Base-by-base conservation (phyloP, 92 coral and sea anemone species). In the Epizoanthus rinbou region DNA sequence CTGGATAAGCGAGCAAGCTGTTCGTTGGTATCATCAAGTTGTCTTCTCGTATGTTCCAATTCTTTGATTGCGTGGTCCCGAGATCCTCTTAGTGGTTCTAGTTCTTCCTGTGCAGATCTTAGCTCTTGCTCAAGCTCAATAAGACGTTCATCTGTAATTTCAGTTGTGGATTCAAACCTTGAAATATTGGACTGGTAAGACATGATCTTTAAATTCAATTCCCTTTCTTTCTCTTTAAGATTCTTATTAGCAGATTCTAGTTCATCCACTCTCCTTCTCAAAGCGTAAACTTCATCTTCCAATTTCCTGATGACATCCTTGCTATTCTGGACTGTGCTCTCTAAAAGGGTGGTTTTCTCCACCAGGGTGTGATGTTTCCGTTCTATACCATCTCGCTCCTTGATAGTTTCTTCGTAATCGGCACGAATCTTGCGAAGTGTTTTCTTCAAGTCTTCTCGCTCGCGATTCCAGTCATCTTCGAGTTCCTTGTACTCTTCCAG, bases 111-210 rank as follows among this genome's bases (percentile, higher is more conserved):
- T 64, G 89, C 87, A 9, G 92, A 82, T 57, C 50, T 62, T 64
- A 91, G 81, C 35, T 93, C 98, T 71, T 91, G 94, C 75, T 93
- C 95, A 52, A 93, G 74, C 67, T 91, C 98, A 80, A 93, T 80
- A 35, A 93, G 79, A 39, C 95, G 85, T 70, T 93, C 98, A 74
- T 84, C 90, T 82, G 88, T 86, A 50, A 91, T 83, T 57, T 93
- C 95, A 74, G 86, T 86, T 15, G 92, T 91, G 3, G 98, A 91
- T 82, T 93, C 92, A 41, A 91, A 89, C 71, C 74, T 93, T 45
- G 98, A 88, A 39, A 91, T 86, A 19, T 87, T 85, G 57, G 88
- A 76, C 72, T 93, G 91, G 43, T 93, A 91, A 18, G 54, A 71
- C 80, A 72, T 70, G 3, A 89, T 63, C 69, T 86, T 88, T 13